Evolutionary conservation across 2,113 vertebrate species (phyloP).

Genomic region (Ovibos moschatus): DNA sequence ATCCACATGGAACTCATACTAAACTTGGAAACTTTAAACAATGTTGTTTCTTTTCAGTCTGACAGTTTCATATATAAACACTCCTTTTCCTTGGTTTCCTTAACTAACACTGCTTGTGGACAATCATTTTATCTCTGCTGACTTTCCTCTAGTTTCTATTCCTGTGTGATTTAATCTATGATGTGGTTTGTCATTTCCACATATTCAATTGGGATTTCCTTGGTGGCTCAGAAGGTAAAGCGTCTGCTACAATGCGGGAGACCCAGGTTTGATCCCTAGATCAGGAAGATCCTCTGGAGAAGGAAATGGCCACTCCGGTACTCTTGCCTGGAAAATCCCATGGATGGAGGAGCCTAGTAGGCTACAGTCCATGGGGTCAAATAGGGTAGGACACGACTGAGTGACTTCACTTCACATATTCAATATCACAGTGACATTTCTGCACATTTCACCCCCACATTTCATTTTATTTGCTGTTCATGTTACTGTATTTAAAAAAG

Average conservation of each 20-base stretch:
- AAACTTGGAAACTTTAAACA: not conserved
- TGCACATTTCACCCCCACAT: not conserved
- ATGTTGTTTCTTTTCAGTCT: not conserved
- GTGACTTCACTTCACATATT: not conserved
- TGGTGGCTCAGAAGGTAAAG: not conserved
- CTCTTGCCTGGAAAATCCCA: not conserved
- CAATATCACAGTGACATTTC: not conserved
- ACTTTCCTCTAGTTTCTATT: not conserved
- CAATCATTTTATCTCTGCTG: not conserved
- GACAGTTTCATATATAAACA: not conserved
- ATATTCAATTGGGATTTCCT: not conserved
- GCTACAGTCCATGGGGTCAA: not conserved
- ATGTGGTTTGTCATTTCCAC: not conserved
- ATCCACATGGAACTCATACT: not conserved
- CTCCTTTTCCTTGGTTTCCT: not conserved
- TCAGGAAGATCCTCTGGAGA: not conserved
- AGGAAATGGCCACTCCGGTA: not conserved
- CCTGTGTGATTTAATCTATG: not conserved
- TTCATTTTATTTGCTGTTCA: not conserved
- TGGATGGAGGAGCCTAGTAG: not conserved
- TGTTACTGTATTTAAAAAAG: not conserved
- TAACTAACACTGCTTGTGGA: not conserved
- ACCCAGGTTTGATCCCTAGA: not conserved
- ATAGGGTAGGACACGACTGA: not conserved
- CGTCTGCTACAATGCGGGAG: not conserved